phyloP scores from a whole-genome alignment of 1,140 invertebrate species.

The Drosophila parvula region DNA sequence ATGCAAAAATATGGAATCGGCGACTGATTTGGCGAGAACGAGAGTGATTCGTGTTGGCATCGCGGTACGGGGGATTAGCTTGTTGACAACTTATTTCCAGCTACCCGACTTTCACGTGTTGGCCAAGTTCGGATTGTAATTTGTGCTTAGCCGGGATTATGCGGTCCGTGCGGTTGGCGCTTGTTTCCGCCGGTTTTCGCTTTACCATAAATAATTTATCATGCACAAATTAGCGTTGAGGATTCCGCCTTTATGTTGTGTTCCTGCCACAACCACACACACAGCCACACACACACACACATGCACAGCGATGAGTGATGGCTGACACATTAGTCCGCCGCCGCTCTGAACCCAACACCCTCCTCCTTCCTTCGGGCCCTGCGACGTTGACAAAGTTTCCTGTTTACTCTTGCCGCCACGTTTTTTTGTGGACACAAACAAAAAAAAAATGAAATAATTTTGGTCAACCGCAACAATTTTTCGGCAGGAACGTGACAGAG shows the following conservation, averaged over 20 bases:
- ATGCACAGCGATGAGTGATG: slow-evolving; percentile 57
- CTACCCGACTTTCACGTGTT: slow-evolving; percentile 7
- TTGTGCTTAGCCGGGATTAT: slow-evolving; percentile 57
- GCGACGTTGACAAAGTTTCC: slow-evolving; percentile 62
- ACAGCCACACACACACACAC: slow-evolving; percentile 11
- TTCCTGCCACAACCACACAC: slow-evolving; percentile 35
- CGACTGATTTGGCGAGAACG: slow-evolving; percentile 43
- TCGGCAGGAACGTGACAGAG: slow-evolving; percentile 52
- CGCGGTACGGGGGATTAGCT: slow-evolving; percentile 41
- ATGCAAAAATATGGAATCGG: slow-evolving; percentile 32
- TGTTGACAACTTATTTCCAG: slow-evolving; percentile 46
- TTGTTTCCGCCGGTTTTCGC: slow-evolving; percentile 49
- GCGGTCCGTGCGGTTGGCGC: slow-evolving; percentile 30
- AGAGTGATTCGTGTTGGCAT: slow-evolving; percentile 47
- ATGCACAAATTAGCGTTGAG: slow-evolving; percentile 79
- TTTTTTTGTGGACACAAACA: slow-evolving; percentile 21
- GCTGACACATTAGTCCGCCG: slow-evolving; percentile 55
- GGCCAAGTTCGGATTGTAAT: slow-evolving; percentile 56
- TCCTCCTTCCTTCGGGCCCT: background rate
- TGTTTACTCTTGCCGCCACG: slow-evolving; percentile 33
- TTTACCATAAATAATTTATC: slow-evolving; percentile 83
- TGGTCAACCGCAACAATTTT: slow-evolving; percentile 77
- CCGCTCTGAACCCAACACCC: slow-evolving; percentile 9
- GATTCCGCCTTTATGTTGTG: slow-evolving; percentile 63
- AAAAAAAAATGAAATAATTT: slow-evolving; percentile 58